These are phyloP conservation scores for Camponotus pennsylvanicus DNA, from an alignment of 1,140 invertebrate species.

Conservation along the genomic window DNA sequence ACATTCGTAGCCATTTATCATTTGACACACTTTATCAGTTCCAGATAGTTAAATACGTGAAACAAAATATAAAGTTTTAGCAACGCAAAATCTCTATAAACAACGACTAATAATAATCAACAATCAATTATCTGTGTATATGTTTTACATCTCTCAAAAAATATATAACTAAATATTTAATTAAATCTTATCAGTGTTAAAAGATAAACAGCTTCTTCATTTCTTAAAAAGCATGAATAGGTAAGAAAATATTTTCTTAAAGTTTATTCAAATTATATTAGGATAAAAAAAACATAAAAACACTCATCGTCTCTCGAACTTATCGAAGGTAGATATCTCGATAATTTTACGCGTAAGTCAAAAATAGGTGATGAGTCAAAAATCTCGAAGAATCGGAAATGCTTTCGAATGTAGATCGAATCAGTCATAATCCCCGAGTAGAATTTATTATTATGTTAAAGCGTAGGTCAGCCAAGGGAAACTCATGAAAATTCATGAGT, in stretches of 20 bases:
- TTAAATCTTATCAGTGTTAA: too few relatives aligned
- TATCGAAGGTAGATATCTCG: background rate
- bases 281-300: background rate
- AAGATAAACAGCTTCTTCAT: background rate
- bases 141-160: too few relatives aligned
- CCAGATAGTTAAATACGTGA: background rate
- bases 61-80: background rate
- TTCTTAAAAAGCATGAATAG: background rate
- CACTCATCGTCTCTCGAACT: background rate
- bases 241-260: too few relatives aligned
- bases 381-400: constrained; percentile 1
- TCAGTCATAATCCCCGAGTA: constrained; percentile 36
- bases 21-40: constrained; percentile 29
- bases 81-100: background rate
- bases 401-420: constrained; percentile 51
- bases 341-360: background rate
- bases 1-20: constrained; percentile 32
- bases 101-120: background rate
- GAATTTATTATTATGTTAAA: constrained; percentile 41
- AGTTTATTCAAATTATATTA: background rate
- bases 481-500: constrained; percentile 37
- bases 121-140: background rate
- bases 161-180: too few relatives aligned
- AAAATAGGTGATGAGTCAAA: background rate
- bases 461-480: constrained; percentile 21